Evolutionary conservation across 2,888 invertebrate species (phyloP), one percentile per base, ranked within the genome.

Genomic region (Eurois occulta): DNA sequence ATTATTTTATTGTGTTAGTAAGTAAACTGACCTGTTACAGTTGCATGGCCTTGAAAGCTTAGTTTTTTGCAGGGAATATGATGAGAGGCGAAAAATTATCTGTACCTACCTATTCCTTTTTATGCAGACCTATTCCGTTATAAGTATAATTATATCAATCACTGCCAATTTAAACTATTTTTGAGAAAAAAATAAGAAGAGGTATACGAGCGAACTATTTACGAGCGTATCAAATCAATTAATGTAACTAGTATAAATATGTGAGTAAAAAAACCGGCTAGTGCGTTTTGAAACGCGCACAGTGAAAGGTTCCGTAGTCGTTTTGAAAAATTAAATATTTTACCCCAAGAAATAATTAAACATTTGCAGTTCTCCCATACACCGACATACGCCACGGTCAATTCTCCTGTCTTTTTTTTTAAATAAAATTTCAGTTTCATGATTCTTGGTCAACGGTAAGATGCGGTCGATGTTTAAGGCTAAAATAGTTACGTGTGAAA

Each of bases 151-250:
- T 73, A 13, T 41, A 78, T 76, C 71, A 76, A 76, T 78, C 55
- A 78, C n/a, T 32, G 48, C 35, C 46, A 70, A 75, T 73, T 60
- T 48, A 64, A 73, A 77, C 41, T n/a, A 75, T 55, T 28, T 41
- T 18, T 11, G 6, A 48, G 24, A 48, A 73, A 71, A 74, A 76
- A 72, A 18, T 28, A 8, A 21, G 32, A 38, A 16, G 7, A 41
- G 24, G n/a, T 58, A 64, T 35, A 32, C 21, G 16, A 71, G 75
- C 16, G 10, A 43, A 52, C 6, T 78, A 69, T 77, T 76, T 65
- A 62, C 52, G 24, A 64, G 60, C 75, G n/a, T 62, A 77, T 75
- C 80, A 38, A 88, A 88, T 87, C 74, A 81, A 87, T 83, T 88
- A 71, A 80, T 67, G 32, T 64, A 66, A 72, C 77, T 71, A 73